These are phyloP conservation scores for Microcebus murinus DNA, from an alignment of 2,113 vertebrate genomes.

Conservation along the genomic window DNA sequence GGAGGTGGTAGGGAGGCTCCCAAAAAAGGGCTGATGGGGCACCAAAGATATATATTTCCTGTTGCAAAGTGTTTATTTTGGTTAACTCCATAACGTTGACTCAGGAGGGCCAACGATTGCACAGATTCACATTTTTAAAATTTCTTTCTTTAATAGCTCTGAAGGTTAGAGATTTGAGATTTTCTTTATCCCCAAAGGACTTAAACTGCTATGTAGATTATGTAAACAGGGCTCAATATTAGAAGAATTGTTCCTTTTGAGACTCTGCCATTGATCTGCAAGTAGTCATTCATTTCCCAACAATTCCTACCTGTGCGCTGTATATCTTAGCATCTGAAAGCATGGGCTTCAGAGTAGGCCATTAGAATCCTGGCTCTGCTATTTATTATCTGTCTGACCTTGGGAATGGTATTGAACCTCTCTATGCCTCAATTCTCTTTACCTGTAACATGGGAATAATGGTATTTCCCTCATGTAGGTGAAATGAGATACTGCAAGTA, in stretches of 20 bases:
- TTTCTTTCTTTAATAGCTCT: constrained; percentile 20
- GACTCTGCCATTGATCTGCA: background rate
- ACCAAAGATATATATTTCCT: background rate
- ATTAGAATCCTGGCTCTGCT: background rate
- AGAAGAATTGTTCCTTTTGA: background rate
- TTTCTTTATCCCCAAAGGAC: background rate
- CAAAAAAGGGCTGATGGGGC: background rate
- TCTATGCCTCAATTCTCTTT: background rate
- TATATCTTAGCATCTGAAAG: background rate
- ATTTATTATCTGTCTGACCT: background rate
- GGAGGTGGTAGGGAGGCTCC: background rate
- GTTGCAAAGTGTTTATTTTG: background rate
- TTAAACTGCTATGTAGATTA: background rate
- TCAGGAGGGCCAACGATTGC: background rate
- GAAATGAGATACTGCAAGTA: background rate
- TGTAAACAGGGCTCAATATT: background rate
- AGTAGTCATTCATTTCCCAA: background rate
- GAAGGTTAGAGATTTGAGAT: background rate
- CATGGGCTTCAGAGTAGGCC: background rate
- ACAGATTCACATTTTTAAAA: background rate
- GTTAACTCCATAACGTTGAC: background rate
- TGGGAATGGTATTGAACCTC: background rate
- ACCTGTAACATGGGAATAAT: background rate
- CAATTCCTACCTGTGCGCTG: background rate
- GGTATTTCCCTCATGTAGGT: background rate